Percentiles rank a stretch among this genome's conserved stretches.
Conservation (phyloP, 2,888 invertebrate genomes). For the Napeogenes inachia region DNA sequence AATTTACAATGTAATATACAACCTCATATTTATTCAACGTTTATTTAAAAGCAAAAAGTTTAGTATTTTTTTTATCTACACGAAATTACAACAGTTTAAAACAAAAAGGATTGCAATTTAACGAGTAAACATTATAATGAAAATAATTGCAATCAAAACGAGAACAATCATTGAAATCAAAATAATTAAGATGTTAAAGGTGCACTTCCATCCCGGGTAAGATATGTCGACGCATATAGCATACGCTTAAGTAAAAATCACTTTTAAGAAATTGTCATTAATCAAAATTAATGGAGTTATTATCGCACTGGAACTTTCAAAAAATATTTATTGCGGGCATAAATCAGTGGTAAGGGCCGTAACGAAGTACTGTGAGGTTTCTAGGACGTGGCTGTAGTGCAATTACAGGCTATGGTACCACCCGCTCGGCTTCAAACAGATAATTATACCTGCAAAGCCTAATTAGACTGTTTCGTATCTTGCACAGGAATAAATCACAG, state of each 20-base stretch:
- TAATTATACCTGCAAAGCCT: constrained; percentile 16
- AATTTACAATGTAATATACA: constrained; percentile 38
- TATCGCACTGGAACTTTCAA: constrained; percentile 76
- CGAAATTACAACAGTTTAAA: constrained; percentile 4
- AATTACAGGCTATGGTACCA: constrained; percentile 39
- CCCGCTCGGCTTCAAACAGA: constrained; percentile 17
- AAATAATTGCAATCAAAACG: constrained; percentile 51
- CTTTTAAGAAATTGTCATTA: constrained; percentile 75
- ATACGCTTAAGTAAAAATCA: constrained; percentile 59
- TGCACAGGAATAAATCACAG: constrained; percentile 2
- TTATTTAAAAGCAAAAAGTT: neutral
- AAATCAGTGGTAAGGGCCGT: constrained; percentile 75
- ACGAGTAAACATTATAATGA: constrained; percentile 27
- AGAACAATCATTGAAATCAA: constrained; percentile 59
- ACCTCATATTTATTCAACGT: constrained; percentile 14
- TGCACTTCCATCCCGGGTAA: constrained; percentile 50
- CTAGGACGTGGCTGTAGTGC: constrained; percentile 62
- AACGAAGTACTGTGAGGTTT: constrained; percentile 69
- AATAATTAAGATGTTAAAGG: constrained; percentile 63
- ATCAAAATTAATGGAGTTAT: constrained; percentile 78
- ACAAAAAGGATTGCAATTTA: constrained; percentile 6
- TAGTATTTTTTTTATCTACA: neutral
- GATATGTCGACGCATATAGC: constrained; percentile 46
- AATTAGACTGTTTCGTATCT: constrained; percentile 14
- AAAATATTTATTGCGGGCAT: constrained; percentile 74